Evolutionary conservation across 2,888 invertebrate genomes (phyloP).

Genomic region (Plagodis dolabraria): DNA sequence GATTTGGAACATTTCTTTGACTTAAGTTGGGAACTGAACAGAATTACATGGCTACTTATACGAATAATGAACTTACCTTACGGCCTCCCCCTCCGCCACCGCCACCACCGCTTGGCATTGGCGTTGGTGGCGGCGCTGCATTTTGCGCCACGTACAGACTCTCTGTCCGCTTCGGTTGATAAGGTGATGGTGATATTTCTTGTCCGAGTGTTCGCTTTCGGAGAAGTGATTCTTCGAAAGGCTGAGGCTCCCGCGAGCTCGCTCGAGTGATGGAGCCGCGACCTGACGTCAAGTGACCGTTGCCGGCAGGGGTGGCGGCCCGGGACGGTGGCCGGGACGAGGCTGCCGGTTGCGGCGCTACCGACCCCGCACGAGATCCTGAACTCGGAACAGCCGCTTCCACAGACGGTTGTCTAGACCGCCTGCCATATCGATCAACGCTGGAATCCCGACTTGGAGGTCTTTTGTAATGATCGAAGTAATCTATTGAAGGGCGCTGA

Average conservation of each 20-base stretch:
- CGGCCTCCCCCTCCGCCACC: conserved; percentile 74
- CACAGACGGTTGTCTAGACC: conserved; percentile 92
- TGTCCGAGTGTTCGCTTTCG: conserved; percentile 93
- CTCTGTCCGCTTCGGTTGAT: conserved; percentile 96
- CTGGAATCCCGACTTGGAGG: conserved; percentile 95
- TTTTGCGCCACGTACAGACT: conserved; percentile 89
- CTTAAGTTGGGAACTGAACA: background rate
- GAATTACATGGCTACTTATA: background rate
- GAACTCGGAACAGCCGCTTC: conserved; percentile 86
- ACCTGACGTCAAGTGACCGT: conserved; percentile 87
- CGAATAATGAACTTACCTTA: conserved; percentile 57
- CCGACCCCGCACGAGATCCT: conserved; percentile 88
- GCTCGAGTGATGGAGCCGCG: conserved; percentile 84
- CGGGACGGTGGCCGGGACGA: conserved; percentile 86
- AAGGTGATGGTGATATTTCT: conserved; percentile 94
- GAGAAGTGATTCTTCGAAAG: conserved; percentile 93
- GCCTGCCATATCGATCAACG: conserved; percentile 91
- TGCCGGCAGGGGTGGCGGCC: conserved; percentile 84
- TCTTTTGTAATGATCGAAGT: conserved; percentile 97
- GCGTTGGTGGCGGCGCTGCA: conserved; percentile 72
- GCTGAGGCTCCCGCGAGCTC: conserved; percentile 80
- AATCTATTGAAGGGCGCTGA: conserved; percentile 90
- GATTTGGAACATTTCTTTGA: too few relatives aligned
- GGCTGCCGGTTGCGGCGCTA: conserved; percentile 89
- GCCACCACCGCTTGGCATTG: conserved; percentile 68